Conservation (phyloP, 2,888 invertebrate species). For the Syritta pipiens region DNA sequence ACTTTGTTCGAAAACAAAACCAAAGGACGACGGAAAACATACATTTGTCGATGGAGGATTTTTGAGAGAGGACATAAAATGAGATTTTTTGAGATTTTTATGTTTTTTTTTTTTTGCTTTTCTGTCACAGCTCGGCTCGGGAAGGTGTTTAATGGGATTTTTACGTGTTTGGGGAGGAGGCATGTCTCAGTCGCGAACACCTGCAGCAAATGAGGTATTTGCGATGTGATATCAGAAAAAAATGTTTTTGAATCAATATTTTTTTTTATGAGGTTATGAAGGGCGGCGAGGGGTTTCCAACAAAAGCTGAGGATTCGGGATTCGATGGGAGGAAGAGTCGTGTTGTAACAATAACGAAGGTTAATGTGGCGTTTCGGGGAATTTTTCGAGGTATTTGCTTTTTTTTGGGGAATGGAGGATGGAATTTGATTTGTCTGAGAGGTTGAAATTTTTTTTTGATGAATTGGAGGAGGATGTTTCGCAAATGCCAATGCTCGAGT, state of each 20-base stretch:
- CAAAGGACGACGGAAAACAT: slow-evolving; percentile 7
- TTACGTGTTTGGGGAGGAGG: background rate
- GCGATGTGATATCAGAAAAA: background rate
- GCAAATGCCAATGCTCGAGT: no score
- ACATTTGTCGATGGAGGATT: slow-evolving; percentile 3
- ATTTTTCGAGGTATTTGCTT: no score
- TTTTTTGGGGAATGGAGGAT: no score
- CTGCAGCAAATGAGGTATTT: slow-evolving; percentile 14
- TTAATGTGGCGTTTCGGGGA: no score
- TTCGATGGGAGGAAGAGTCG: no score
- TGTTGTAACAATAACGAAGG: no score
- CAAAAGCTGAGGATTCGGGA: no score
- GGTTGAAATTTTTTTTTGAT: no score
- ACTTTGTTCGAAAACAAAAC: background rate
- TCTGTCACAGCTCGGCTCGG: background rate
- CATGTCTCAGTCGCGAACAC: background rate
- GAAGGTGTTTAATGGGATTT: slow-evolving; percentile 1
- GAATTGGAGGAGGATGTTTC: no score
- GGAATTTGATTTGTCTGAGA: no score
- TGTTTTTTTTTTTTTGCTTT: background rate
- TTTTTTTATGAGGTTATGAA: background rate
- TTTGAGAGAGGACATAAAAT: slow-evolving; percentile 27
- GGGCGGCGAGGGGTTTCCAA: background rate
- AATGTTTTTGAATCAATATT: slow-evolving; percentile 10
- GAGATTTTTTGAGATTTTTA: slow-evolving; percentile 9